These are phyloP conservation scores for Drosophila albomicans DNA, from an alignment of 1,140 invertebrate genomes.

Conservation along the genomic window DNA sequence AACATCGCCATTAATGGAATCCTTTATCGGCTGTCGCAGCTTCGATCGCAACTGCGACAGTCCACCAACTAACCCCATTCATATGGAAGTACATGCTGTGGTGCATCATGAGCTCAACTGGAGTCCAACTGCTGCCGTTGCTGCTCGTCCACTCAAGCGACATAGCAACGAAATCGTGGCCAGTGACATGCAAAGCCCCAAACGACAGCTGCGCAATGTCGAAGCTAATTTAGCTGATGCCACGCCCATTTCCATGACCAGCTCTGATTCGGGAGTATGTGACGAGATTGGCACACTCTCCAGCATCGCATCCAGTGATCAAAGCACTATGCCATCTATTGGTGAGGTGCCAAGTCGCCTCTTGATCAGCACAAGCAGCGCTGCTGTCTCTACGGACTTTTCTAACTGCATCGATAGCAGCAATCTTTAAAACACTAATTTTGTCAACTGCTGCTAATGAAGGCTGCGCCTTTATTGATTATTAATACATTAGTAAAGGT, in stretches of 20 bases:
- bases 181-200: not conserved
- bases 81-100: constrained; percentile 41
- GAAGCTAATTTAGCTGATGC: constrained; percentile 16
- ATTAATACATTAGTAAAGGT: too few species aligned
- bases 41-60: constrained; percentile 34
- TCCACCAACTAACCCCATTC: constrained; percentile 32
- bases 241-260: constrained; percentile 36
- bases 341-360: constrained; percentile 68
- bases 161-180: not conserved
- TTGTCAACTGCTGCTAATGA: not conserved
- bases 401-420: constrained; percentile 7
- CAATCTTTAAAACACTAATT: not conserved
- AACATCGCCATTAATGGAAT: not conserved
- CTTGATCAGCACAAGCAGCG: constrained; percentile 71
- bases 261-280: constrained; percentile 57
- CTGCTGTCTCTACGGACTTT: constrained; percentile 51
- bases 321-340: constrained; percentile 45
- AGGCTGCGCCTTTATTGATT: constrained; percentile 1
- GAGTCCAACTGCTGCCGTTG: constrained; percentile 32
- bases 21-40: not conserved
- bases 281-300: constrained; percentile 47
- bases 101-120: constrained; percentile 69
- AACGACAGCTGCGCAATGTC: constrained; percentile 24
- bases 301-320: constrained; percentile 20
- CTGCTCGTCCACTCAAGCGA: constrained; percentile 20